phyloP scores from a whole-genome alignment of 2,113 vertebrate genomes.

The Ascaphus truei region DNA sequence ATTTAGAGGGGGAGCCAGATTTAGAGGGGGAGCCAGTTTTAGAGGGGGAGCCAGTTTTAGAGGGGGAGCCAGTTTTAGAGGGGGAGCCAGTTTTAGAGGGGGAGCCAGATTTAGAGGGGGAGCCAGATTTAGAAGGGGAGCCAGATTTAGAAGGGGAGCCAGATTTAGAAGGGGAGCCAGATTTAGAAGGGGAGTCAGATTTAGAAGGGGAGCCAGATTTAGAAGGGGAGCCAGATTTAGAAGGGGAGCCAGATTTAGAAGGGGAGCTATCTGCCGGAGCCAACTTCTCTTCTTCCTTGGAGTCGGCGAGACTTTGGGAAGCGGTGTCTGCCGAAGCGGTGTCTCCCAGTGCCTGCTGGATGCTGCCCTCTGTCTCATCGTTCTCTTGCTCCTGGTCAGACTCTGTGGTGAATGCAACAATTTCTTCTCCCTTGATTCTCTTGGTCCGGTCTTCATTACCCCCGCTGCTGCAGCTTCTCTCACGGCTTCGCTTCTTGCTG shows the following conservation, averaged over 20 bases:
- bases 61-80: too few relatives aligned
- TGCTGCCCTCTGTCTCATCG: not conserved
- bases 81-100: too few relatives aligned
- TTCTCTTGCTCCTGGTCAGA: constrained; percentile 16
- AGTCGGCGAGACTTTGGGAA: not conserved
- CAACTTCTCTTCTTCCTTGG: not conserved
- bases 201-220: not conserved
- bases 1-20: too few relatives aligned
- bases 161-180: too few relatives aligned
- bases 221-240: not conserved
- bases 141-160: too few relatives aligned
- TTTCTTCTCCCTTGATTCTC: not conserved
- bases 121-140: too few relatives aligned
- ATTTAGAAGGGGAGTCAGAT: too few relatives aligned
- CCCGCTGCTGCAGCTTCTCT: not conserved
- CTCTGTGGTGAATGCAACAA: constrained; percentile 17
- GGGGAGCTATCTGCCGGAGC: not conserved
- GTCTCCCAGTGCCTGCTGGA: not conserved
- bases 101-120: too few relatives aligned
- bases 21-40: too few relatives aligned
- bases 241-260: not conserved
- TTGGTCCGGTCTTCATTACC: not conserved
- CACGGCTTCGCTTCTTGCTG: not conserved
- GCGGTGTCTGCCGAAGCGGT: not conserved
- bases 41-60: too few relatives aligned